A percentile compares a stretch with the other conserved stretches of the same genome.
phyloP scores from a whole-genome alignment of 2,888 invertebrate species.

The Erebia ligea region DNA sequence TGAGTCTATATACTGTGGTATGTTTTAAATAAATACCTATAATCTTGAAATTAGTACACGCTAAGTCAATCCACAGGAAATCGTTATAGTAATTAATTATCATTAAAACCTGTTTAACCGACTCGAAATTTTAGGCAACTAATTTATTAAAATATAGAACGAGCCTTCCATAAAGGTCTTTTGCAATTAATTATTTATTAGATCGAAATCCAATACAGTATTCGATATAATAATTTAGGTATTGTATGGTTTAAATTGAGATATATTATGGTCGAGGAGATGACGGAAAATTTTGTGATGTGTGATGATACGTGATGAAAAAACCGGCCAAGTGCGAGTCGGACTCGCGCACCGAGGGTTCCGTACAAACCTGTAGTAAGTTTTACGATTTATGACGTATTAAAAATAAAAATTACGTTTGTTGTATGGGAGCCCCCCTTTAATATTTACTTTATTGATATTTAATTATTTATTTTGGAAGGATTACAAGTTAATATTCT shows the following conservation, averaged over 20 bases:
- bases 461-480: too few species aligned
- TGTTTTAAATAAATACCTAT: too few species aligned
- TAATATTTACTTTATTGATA: too few species aligned
- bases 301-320: too few species aligned
- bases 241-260: conserved; percentile 14
- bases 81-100: neutral
- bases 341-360: too few species aligned
- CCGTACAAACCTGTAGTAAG: too few species aligned
- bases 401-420: too few species aligned
- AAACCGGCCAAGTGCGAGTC: too few species aligned
- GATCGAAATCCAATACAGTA: neutral
- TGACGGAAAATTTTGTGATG: neutral
- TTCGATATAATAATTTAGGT: neutral
- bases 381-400: too few species aligned
- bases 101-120: conserved; percentile 3
- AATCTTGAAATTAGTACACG: neutral
- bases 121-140: conserved; percentile 5
- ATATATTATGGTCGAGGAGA: neutral
- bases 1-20: too few species aligned
- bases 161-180: conserved; percentile 1
- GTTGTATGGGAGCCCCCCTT: too few species aligned
- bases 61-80: neutral
- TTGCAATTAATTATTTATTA: conserved; percentile 3
- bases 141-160: conserved; percentile 2
- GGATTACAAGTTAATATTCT: too few species aligned